A percentile compares a stretch with the other conserved stretches of the same genome.
phyloP scores from a whole-genome alignment of 2,888 invertebrate species.

The Chloroclysta siterata region DNA sequence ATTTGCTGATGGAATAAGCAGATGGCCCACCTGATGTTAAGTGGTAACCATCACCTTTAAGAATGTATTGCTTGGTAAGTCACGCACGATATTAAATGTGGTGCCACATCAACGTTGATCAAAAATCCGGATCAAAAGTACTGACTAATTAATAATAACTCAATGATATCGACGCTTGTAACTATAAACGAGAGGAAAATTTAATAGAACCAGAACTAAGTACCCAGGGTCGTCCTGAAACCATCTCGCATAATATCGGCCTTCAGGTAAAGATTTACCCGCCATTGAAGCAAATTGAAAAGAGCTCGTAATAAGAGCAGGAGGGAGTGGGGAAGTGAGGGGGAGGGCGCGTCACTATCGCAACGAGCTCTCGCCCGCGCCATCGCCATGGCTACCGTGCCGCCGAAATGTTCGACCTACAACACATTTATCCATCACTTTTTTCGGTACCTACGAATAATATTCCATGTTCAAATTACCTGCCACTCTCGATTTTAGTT shows the following conservation, averaged over 20 bases:
- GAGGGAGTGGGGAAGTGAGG: constrained; percentile 46
- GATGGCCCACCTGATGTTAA: too few species aligned
- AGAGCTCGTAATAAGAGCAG: constrained; percentile 70
- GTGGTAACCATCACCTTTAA: too few species aligned
- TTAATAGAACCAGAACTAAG: constrained; percentile 46
- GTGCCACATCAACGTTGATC: too few species aligned
- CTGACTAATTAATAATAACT: too few species aligned
- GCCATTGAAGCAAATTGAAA: constrained; percentile 79
- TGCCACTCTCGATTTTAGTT: neutral
- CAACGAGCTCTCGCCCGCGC: constrained; percentile 71
- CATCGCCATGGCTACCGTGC: constrained; percentile 75
- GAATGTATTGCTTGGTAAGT: too few species aligned
- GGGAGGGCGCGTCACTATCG: constrained; percentile 73
- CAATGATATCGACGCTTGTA: neutral
- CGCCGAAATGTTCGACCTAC: neutral
- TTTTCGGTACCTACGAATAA: neutral
- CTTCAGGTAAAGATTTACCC: constrained; percentile 77
- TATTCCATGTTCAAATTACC: neutral
- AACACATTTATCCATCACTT: neutral
- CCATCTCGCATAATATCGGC: constrained; percentile 61
- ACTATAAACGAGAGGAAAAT: constrained; percentile 19
- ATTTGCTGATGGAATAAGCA: too few species aligned
- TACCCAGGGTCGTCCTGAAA: constrained; percentile 42
- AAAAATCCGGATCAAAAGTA: too few species aligned
- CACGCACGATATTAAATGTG: too few species aligned